These are phyloP conservation scores for Hermaeophaga mercurialis DNA, from an alignment of 2,888 invertebrate genomes.

Conservation along the genomic window DNA sequence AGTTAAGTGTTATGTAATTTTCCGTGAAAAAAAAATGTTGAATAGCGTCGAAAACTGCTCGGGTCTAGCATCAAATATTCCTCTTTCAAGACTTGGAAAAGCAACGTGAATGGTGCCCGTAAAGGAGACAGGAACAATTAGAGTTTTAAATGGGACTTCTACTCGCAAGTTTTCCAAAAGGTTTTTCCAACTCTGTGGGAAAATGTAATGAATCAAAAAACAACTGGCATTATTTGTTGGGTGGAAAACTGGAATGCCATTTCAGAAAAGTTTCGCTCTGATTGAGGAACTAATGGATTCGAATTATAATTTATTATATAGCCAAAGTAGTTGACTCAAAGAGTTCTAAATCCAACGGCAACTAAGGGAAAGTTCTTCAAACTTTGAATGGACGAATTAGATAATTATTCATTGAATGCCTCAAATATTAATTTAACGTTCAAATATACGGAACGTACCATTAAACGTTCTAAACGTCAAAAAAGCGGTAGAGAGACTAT, in stretches of 20 bases:
- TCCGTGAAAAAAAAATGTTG: not conserved
- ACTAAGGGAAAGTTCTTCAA: not conserved
- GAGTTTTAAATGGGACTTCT: constrained; percentile 17
- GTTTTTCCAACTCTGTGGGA: constrained; percentile 4
- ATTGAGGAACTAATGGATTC: constrained; percentile 24
- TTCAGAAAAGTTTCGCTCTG: constrained; percentile 16
- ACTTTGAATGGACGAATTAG: too few species aligned
- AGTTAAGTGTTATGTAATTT: not conserved
- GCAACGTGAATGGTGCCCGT: constrained; percentile 6
- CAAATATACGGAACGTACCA: too few species aligned
- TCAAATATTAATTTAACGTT: too few species aligned
- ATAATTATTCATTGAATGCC: too few species aligned
- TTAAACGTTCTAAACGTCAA: too few species aligned
- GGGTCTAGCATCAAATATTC: constrained; percentile 4
- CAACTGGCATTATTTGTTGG: constrained; percentile 15
- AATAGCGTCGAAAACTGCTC: constrained; percentile 11
- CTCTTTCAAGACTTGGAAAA: constrained; percentile 1
- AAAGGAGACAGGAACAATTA: constrained; percentile 23
- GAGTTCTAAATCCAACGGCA: constrained; percentile 2
- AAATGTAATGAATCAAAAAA: constrained; percentile 28
- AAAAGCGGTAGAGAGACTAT: too few species aligned
- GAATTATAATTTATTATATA: constrained; percentile 23
- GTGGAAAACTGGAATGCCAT: constrained; percentile 17
- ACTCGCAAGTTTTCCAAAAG: constrained; percentile 15
- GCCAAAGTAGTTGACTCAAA: constrained; percentile 14